These are phyloP conservation scores for Saccostrea echinata DNA, from an alignment of 1,140 invertebrate species.

Conservation along the genomic window DNA sequence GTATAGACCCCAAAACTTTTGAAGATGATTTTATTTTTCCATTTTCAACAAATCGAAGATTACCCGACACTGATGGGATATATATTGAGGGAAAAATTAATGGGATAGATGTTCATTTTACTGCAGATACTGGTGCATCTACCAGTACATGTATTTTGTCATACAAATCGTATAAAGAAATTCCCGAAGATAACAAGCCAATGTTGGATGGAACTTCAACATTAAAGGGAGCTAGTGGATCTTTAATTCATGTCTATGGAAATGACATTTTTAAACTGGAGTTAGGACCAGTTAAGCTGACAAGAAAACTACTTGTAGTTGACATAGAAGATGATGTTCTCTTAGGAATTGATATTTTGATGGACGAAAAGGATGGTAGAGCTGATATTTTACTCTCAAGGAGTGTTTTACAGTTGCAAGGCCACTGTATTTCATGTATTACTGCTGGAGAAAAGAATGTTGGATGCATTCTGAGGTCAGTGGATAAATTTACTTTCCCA, in stretches of 20 bases:
- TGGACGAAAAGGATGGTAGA: no score
- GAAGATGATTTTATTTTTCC: neutral
- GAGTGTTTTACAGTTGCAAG: no score
- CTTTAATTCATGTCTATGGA: neutral
- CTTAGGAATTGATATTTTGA: no score
- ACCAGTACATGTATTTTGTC: constrained; percentile 33
- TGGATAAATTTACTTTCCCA: no score
- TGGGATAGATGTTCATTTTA: neutral
- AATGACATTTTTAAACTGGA: constrained; percentile 24
- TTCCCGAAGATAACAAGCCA: neutral
- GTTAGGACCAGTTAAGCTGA: neutral
- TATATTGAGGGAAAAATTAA: constrained; percentile 40
- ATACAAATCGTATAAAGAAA: neutral
- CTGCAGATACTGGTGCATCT: constrained; percentile 41
- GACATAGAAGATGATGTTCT: no score
- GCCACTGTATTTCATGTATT: no score
- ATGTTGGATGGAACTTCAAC: neutral
- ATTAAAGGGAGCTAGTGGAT: constrained; percentile 5
- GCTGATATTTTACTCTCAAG: no score
- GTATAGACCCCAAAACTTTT: neutral
- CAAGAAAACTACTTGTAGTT: neutral
- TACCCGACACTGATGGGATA: constrained; percentile 13
- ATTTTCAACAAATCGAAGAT: neutral
- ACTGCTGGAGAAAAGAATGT: no score
- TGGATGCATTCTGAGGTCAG: no score